Evolutionary conservation across 2,113 vertebrate genomes (phyloP).

Genomic region (Ptilorrhoa leucosticta): DNA sequence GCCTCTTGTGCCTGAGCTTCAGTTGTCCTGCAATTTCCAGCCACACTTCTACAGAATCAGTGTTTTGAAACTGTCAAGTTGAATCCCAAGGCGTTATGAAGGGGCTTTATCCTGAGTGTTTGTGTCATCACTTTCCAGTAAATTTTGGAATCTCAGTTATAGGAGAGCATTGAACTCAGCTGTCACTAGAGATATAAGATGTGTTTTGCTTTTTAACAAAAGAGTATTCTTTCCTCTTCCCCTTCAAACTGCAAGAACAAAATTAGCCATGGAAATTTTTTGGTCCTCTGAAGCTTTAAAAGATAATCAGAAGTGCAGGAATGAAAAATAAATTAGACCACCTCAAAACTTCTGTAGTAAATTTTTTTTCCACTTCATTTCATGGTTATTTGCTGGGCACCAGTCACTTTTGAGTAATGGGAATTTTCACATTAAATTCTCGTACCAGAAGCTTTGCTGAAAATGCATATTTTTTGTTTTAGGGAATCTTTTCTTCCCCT

Average conservation of each 20-base stretch:
- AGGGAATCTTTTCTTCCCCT: not conserved
- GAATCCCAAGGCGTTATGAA: not conserved
- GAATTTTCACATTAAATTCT: not conserved
- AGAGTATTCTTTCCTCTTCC: not conserved
- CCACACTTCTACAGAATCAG: not conserved
- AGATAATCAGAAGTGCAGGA: not conserved
- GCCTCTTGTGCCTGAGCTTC: not conserved
- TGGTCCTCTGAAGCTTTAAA: not conserved
- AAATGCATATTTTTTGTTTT: not conserved
- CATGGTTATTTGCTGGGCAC: not conserved
- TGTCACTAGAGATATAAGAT: not conserved
- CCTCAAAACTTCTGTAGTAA: not conserved
- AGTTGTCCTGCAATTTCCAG: not conserved
- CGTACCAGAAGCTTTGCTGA: not conserved
- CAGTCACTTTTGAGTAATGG: not conserved
- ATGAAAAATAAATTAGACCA: not conserved
- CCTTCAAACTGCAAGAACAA: not conserved
- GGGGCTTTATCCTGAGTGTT: not conserved
- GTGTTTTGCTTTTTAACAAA: not conserved
- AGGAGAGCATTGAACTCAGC: not conserved
- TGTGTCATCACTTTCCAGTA: slow-evolving; percentile 7
- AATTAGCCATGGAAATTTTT: not conserved
- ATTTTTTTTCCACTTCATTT: not conserved
- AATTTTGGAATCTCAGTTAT: not conserved
- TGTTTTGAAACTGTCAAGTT: not conserved